Evolutionary conservation across 2,113 vertebrate species (phyloP).

Genomic region (Falcunculus frontatus): DNA sequence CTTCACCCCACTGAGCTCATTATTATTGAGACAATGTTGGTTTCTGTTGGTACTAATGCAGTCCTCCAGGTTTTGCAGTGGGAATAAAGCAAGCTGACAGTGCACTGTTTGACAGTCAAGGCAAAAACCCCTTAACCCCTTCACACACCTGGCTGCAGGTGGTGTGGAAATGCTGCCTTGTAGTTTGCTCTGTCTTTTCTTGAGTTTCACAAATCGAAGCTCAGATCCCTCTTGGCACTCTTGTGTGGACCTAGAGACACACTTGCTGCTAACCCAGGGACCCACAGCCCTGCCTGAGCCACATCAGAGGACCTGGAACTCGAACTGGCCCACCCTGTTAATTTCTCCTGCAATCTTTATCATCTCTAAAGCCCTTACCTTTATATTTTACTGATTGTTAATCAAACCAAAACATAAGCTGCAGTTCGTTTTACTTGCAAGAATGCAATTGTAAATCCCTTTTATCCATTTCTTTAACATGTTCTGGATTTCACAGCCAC

Average conservation of each 20-base stretch:
- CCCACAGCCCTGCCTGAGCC: neutral
- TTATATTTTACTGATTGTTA: neutral
- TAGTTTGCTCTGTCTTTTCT: neutral
- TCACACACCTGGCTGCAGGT: neutral
- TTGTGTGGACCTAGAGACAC: neutral
- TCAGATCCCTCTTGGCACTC: neutral
- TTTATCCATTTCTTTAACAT: neutral
- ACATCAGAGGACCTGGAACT: neutral
- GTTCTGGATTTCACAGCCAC: neutral
- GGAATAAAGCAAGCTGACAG: neutral
- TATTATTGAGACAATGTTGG: neutral
- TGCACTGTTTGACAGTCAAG: neutral
- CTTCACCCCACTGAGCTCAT: neutral
- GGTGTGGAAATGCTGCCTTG: neutral
- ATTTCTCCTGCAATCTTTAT: neutral
- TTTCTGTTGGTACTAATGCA: neutral
- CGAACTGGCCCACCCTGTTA: neutral
- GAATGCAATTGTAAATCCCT: neutral
- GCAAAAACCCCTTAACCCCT: neutral
- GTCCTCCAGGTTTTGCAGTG: neutral
- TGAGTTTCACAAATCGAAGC: neutral
- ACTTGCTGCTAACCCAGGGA: neutral
- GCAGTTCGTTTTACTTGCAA: neutral
- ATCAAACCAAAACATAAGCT: neutral
- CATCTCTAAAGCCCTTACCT: neutral